phyloP scores from a whole-genome alignment of 2,888 invertebrate genomes.

The Philonicus albiceps region DNA sequence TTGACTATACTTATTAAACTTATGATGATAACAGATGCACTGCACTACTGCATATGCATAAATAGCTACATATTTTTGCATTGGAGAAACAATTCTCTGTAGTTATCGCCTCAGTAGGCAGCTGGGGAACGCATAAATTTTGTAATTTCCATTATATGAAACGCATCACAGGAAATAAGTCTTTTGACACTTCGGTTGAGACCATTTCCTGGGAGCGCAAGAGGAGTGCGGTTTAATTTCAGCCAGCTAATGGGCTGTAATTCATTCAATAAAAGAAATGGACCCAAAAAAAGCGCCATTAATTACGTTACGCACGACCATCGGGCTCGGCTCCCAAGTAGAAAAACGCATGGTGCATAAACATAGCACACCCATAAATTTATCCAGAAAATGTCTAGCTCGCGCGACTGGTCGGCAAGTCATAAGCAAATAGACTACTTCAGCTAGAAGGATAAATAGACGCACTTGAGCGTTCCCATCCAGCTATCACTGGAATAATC shows the following conservation, averaged over 20 bases:
- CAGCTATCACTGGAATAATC: slow-evolving; percentile 9
- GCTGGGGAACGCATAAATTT: not conserved
- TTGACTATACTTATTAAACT: not conserved
- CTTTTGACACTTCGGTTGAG: slow-evolving; percentile 18
- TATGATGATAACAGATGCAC: too few species aligned
- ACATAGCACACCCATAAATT: slow-evolving; percentile 7
- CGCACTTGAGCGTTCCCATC: slow-evolving; percentile 25
- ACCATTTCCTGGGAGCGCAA: not conserved
- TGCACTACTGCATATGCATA: not conserved
- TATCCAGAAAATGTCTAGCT: not conserved
- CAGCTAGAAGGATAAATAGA: slow-evolving; percentile 6
- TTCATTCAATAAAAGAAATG: slow-evolving; percentile 21
- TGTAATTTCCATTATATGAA: not conserved
- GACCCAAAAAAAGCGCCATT: not conserved
- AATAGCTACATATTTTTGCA: not conserved
- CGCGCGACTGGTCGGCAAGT: not conserved
- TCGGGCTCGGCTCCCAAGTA: not conserved
- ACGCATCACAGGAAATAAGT: slow-evolving; percentile 5
- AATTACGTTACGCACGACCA: slow-evolving; percentile 2
- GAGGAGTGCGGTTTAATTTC: not conserved
- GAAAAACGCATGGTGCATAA: not conserved
- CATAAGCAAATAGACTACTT: slow-evolving; percentile 13
- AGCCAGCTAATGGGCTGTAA: slow-evolving; percentile 17
- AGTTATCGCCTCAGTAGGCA: not conserved
- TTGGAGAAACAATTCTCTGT: not conserved